Conservation (phyloP, 2,113 vertebrate genomes). For the Apteryx mantelli region DNA sequence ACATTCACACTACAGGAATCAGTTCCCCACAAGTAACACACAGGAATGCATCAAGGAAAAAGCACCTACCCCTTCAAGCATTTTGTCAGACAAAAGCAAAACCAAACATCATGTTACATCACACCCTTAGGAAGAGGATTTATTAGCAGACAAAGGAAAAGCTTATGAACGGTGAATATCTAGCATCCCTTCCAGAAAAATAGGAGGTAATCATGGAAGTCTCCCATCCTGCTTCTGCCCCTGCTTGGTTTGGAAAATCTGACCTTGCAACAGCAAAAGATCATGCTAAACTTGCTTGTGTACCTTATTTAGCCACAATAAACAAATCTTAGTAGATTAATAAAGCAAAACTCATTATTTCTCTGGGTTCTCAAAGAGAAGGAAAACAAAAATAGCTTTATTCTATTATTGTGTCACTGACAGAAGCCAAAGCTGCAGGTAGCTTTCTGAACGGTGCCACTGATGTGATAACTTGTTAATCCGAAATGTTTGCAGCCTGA, state of each 20-base stretch:
- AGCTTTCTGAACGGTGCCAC: not conserved
- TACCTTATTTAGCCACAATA: not conserved
- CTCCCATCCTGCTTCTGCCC: not conserved
- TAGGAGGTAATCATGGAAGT: too few species aligned
- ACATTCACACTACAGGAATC: not conserved
- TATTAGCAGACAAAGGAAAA: not conserved
- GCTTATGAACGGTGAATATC: not conserved
- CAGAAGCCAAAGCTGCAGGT: not conserved
- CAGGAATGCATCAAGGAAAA: not conserved
- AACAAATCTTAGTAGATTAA: not conserved
- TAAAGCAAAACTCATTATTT: not conserved
- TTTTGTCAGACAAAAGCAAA: not conserved
- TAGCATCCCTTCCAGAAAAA: not conserved
- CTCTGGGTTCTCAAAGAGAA: not conserved
- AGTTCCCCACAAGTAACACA: not conserved
- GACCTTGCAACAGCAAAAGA: not conserved
- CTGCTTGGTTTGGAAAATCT: not conserved
- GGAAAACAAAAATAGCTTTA: not conserved
- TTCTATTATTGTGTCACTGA: not conserved
- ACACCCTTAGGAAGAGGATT: not conserved
- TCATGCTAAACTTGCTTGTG: not conserved
- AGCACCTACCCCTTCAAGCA: not conserved
- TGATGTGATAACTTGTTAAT: not conserved
- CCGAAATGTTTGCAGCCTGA: not conserved
- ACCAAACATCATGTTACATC: not conserved